Evolutionary conservation across 2,888 invertebrate genomes (phyloP).

Genomic region (Leptothorax acervorum): DNA sequence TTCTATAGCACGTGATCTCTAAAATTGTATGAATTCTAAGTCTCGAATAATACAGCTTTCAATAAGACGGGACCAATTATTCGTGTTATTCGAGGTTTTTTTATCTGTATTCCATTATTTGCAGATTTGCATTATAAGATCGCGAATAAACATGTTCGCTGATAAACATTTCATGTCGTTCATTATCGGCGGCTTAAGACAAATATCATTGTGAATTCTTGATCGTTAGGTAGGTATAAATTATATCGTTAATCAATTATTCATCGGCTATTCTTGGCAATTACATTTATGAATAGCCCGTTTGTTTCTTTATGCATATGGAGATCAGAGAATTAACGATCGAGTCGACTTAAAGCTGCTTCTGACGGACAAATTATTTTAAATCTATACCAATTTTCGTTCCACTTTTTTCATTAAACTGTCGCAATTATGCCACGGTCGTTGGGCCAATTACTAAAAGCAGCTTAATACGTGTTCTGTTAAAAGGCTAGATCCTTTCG

Average conservation of each 20-base stretch:
- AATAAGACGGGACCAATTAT: too few species aligned
- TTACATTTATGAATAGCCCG: slow-evolving; percentile 2
- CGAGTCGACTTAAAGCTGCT: background rate
- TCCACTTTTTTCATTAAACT: background rate
- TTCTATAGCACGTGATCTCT: too few species aligned
- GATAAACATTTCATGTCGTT: background rate
- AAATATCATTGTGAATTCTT: background rate
- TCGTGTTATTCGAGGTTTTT: too few species aligned
- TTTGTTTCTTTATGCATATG: slow-evolving; percentile 17
- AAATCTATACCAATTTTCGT: background rate
- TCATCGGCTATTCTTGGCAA: background rate
- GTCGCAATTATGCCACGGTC: background rate
- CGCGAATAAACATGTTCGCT: background rate
- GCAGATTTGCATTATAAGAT: background rate
- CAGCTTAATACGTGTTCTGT: background rate
- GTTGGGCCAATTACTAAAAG: background rate
- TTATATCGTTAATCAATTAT: background rate
- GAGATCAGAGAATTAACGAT: background rate
- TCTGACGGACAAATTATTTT: background rate
- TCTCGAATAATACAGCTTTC: too few species aligned
- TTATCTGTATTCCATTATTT: background rate
- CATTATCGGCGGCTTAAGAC: background rate
- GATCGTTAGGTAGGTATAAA: background rate
- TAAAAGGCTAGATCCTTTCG: background rate
- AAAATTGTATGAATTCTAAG: too few species aligned